Evolutionary conservation across 2,113 vertebrate species (phyloP).

Genomic region (Procapra przewalskii): DNA sequence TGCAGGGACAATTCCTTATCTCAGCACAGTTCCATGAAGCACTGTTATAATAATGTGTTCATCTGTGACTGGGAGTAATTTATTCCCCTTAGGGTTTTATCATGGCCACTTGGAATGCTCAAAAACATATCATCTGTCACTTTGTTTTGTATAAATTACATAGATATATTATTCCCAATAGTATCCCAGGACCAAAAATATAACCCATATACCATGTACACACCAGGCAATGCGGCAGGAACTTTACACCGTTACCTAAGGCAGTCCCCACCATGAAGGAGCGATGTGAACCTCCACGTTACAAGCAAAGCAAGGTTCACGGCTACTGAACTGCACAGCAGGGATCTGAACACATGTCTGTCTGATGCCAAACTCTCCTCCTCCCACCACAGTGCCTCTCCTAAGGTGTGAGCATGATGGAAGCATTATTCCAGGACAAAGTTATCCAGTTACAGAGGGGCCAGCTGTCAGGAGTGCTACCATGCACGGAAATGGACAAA

Average conservation of each 20-base stretch:
- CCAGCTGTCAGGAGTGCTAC: background rate
- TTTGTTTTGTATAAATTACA: constrained; percentile 24
- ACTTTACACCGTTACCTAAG: background rate
- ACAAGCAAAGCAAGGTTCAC: background rate
- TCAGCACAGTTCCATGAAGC: constrained; percentile 12
- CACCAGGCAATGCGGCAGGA: background rate
- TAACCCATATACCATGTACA: constrained; percentile 6
- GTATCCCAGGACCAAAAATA: constrained; percentile 17
- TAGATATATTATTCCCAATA: constrained; percentile 10
- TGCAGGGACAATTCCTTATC: background rate
- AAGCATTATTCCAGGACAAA: background rate
- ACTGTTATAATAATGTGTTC: background rate
- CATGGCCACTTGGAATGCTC: constrained; percentile 15
- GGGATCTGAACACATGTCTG: background rate
- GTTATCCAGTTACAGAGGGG: background rate
- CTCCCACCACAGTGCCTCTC: background rate
- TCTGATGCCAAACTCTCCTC: background rate
- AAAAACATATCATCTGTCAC: constrained; percentile 35
- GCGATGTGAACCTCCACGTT: background rate
- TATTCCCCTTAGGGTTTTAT: constrained; percentile 27
- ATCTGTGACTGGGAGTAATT: constrained; percentile 1
- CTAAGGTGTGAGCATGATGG: background rate
- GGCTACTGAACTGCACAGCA: background rate
- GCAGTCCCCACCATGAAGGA: background rate
- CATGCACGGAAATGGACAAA: no score